phyloP scores from a whole-genome alignment of 2,113 vertebrate species.

The Cygnus buccinator region DNA sequence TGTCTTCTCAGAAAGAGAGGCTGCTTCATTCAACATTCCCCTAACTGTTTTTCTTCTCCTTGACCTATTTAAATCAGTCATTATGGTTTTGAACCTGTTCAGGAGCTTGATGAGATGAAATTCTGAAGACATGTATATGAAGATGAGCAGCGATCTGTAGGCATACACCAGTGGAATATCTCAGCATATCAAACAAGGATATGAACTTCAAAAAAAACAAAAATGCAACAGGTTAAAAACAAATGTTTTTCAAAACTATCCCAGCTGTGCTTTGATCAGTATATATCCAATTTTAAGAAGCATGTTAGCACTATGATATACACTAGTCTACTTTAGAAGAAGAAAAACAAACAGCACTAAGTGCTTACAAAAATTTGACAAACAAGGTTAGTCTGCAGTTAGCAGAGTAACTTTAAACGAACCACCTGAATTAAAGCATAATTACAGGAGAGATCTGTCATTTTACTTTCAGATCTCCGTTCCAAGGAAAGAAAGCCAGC shows the following conservation, averaged over 20 bases:
- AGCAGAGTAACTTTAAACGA: neutral
- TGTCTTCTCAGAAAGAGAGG: slow-evolving; percentile 72
- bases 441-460: neutral
- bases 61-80: slow-evolving; percentile 88
- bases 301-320: neutral
- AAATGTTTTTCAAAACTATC: neutral
- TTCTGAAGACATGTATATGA: slow-evolving; percentile 94
- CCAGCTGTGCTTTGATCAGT: neutral
- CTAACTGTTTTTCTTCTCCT: slow-evolving; percentile 83
- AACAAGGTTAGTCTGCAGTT: neutral
- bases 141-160: slow-evolving; percentile 94
- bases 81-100: slow-evolving; percentile 84
- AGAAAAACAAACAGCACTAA: neutral
- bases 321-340: neutral
- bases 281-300: neutral
- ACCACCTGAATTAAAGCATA: neutral
- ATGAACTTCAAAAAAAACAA: slow-evolving; percentile 82
- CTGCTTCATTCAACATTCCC: slow-evolving; percentile 68
- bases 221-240: slow-evolving; percentile 56
- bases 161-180: slow-evolving; percentile 91
- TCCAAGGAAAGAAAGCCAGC: neutral
- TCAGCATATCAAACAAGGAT: slow-evolving; percentile 89
- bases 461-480: neutral
- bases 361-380: neutral
- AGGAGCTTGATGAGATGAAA: slow-evolving; percentile 82